Base-by-base conservation (phyloP, 2,888 invertebrate species). In the Subacronicta megacephala region DNA sequence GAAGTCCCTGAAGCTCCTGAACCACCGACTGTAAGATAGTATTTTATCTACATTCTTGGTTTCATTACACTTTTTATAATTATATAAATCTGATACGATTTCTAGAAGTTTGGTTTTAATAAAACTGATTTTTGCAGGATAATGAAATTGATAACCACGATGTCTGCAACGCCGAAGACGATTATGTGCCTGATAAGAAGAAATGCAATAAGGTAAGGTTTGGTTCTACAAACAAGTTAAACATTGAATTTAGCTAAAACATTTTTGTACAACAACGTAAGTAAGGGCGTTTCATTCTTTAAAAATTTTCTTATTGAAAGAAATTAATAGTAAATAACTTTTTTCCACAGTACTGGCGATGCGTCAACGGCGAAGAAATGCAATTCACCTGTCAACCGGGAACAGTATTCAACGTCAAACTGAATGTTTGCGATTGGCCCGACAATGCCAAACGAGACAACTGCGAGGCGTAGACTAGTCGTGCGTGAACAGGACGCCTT, bases 391-490 rank as follows among this genome's bases (percentile, higher is more conserved):
- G 98, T 81, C 95, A 96, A 67, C 93, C 95, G 0, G 97, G 97
- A 18, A 96, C 97, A 0, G 95, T 97, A 3, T 98, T 96, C 94
- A 96, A 98, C 80, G 95, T 95, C 0, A 88, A 94, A 20, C 93
- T 95, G 38, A 95, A 96, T 77, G 95, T 96, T 13, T 98, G 98
- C 85, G 98, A 97, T 86, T 98, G 98, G 98, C 96, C 97, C 0
- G 94, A 95, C 60, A 96, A 96, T 79, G 96, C 96, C 1, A 95
- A 97, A 77, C 95, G 97, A 36, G 87, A 90, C 0, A 95, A 96
- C 62, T 96, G 96, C 80, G 80, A 86, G 62, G 46, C 47, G 9
- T 81, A 85, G 75, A 68, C 33, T 41, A 49, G 43, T 62, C 43
- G 44, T 7, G 6, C 44, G n/a, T 61, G 59, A 52, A 64, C 10